Percentiles rank a stretch among this genome's conserved stretches.
Conservation (phyloP, 2,113 vertebrate genomes). For the Butorides virescens region DNA sequence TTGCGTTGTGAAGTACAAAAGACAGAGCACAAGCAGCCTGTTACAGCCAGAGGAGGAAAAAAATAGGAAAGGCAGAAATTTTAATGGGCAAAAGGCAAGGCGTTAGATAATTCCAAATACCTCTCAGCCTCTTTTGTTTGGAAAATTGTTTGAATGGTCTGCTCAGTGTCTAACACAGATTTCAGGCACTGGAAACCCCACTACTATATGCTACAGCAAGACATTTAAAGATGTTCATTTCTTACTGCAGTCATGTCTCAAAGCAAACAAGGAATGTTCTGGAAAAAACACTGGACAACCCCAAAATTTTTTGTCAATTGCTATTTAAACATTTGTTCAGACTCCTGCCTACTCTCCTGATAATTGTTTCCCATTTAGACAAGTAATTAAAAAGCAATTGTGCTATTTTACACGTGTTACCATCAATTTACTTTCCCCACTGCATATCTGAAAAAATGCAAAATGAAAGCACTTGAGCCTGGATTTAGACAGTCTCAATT, state of each 20-base stretch:
- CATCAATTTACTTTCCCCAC: not conserved
- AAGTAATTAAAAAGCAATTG: conserved; percentile 62
- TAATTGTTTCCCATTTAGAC: conserved; percentile 37
- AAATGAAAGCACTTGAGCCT: conserved; percentile 1
- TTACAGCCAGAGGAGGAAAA: not conserved
- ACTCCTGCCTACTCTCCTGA: not conserved
- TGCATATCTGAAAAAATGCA: not conserved
- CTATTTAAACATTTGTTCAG: conserved; percentile 27
- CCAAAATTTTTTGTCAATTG: not conserved
- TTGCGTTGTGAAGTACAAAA: not conserved
- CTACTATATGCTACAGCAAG: not conserved
- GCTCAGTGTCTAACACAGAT: not conserved
- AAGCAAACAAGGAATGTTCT: not conserved
- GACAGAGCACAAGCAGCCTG: not conserved
- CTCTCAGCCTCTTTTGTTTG: not conserved
- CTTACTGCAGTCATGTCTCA: not conserved
- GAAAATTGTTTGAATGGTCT: not conserved
- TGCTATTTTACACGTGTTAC: not conserved
- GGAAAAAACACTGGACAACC: not conserved
- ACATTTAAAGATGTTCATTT: not conserved
- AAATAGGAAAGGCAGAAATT: not conserved
- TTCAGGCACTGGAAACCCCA: not conserved
- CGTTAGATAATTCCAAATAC: not conserved
- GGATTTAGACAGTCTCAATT: not conserved
- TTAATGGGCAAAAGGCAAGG: not conserved